Percentiles rank a stretch among this genome's conserved stretches.
phyloP scores from a whole-genome alignment of 2,113 vertebrate species.

The Megaceryle maxima region DNA sequence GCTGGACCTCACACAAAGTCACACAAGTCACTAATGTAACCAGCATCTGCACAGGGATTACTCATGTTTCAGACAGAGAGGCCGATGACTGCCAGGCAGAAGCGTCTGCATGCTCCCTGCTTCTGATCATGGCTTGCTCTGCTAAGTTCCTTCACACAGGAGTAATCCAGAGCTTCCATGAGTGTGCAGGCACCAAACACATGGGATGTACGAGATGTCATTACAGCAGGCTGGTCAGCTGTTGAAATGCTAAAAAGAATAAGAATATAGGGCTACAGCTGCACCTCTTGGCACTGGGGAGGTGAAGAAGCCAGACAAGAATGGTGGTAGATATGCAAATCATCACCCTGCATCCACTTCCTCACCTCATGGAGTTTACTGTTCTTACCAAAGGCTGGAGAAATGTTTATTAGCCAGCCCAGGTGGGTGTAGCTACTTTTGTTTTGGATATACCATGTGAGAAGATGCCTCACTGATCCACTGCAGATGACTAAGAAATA shows the following conservation, averaged over 20 bases:
- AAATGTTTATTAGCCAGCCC: not conserved
- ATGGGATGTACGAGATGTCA: not conserved
- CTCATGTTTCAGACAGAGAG: not conserved
- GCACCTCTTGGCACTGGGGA: not conserved
- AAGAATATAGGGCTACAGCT: not conserved
- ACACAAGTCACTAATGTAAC: not conserved
- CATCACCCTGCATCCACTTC: not conserved
- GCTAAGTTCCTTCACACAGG: not conserved
- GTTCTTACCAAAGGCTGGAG: not conserved
- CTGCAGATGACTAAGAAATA: not conserved
- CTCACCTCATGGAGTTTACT: not conserved
- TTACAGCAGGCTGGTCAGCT: not conserved
- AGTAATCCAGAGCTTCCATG: not conserved
- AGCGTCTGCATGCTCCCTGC: not conserved
- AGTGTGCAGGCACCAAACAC: not conserved
- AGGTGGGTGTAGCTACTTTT: not conserved
- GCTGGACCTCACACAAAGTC: accelerated
- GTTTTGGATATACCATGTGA: not conserved
- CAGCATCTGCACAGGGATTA: not conserved
- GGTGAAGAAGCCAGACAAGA: not conserved
- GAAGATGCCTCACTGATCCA: not conserved
- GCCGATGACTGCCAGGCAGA: not conserved
- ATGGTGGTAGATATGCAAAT: not conserved
- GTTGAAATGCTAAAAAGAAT: not conserved
- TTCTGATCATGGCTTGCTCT: not conserved